phyloP scores from a whole-genome alignment of 2,113 vertebrate species.

The Sturnus vulgaris region DNA sequence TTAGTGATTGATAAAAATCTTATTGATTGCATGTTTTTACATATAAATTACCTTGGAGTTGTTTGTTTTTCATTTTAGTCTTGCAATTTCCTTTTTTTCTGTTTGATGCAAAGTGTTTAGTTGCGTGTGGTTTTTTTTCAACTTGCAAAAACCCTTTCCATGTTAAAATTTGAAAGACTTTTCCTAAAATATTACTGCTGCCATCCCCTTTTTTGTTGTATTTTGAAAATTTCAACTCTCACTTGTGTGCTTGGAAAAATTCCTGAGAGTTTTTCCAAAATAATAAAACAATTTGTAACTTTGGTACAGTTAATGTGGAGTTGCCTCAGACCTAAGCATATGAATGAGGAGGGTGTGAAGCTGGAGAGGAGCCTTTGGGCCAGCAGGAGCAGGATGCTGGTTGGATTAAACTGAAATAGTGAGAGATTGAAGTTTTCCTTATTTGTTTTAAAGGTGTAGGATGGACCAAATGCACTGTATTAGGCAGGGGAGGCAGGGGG shows the following conservation, averaged over 20 bases:
- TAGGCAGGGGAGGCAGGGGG: background rate
- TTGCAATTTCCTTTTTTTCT: background rate
- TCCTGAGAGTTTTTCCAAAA: background rate
- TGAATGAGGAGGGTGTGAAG: background rate
- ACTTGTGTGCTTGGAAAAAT: rapidly evolving
- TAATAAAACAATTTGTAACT: background rate
- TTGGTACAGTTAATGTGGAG: background rate
- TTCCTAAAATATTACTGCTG: background rate
- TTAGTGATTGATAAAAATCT: background rate
- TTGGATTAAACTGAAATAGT: background rate
- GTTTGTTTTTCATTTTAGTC: background rate
- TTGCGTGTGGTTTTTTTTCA: rapidly evolving
- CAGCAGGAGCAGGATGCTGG: background rate
- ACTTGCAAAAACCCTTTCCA: background rate
- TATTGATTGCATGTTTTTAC: background rate
- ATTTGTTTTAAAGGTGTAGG: background rate
- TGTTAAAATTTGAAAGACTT: background rate
- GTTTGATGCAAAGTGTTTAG: background rate
- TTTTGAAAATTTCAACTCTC: background rate
- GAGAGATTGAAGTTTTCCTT: background rate
- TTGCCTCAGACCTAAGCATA: background rate
- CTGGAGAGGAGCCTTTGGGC: background rate
- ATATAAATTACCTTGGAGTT: background rate
- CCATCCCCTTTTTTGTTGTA: background rate
- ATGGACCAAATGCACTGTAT: background rate